Evolutionary conservation across 2,888 invertebrate genomes (phyloP), one percentile per base, ranked within the genome.

Genomic region (Agapetus fuscipes): DNA sequence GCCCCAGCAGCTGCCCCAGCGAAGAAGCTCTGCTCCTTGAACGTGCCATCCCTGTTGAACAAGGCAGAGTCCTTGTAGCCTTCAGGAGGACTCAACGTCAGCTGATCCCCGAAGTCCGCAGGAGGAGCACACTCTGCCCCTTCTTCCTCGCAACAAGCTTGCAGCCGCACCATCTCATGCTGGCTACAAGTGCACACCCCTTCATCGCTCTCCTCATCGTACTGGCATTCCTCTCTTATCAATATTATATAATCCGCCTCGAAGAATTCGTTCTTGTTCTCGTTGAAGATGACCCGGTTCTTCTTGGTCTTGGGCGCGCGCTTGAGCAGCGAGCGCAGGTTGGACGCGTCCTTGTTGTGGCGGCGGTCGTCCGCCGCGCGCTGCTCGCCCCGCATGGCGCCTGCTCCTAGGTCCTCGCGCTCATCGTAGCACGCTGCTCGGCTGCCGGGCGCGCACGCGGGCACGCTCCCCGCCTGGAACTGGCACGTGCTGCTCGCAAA

Each of bases 181-280:
- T 78, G 79, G 48, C 76, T 76, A 53, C 80, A 80, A 53, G 84
- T 83, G 53, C 85, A 86, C 37, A 72, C 67, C 34, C 72, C 71
- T 58, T 78, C 80, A 50, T 75, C 73, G 46, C 77, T 77, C 56
- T 86, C 87, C 54, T 86, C 86, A 41, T 85, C 87, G 56, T 81
- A 84, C 53, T 80, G 80, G 56, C 87, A 87, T 59, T 89, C 89
- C 58, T 90, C 89, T 44, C 89, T 79, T 48, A 90, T 88, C 47
- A 89, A 72, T 53, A 90, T 90, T 55, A 90, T 89, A 56, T 90
- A 90, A 64, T 90, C 89, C 35, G 90, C 89, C 53, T 90, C 90
- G 60, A 90, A 89, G 64, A 88, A 89, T 60, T 88, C 86, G 64
- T 90, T 90, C 37, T 84, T 78, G 54, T 80, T 85, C 65, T 90